Conservation (phyloP, 1,140 invertebrate species). For the Pogonognathellus flavescens region DNA sequence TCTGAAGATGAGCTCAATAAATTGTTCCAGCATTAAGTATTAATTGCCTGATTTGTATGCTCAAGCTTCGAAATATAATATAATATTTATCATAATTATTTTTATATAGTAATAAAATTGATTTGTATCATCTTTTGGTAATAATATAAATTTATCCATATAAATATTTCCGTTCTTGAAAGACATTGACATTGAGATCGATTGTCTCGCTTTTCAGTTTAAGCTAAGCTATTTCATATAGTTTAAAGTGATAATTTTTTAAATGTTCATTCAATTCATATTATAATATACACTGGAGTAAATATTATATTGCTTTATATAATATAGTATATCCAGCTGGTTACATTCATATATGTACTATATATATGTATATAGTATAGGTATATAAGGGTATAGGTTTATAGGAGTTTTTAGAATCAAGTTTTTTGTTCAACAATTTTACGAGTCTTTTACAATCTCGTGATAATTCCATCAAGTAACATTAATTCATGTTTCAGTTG, state of each 20-base stretch:
- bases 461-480: too few species aligned
- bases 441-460: too few species aligned
- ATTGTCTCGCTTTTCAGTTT: conserved; percentile 51
- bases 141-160: conserved; percentile 49
- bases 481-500: too few species aligned
- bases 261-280: conserved; percentile 1
- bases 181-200: conserved; percentile 50
- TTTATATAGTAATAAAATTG: not conserved
- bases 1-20: conserved; percentile 42
- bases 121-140: conserved; percentile 41
- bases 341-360: too few species aligned
- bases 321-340: too few species aligned
- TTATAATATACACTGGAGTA: not conserved
- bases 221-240: conserved; percentile 12
- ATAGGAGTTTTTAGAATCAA: too few species aligned
- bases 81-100: not conserved
- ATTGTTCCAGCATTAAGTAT: conserved; percentile 41
- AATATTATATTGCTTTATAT: not conserved
- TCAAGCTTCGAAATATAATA: conserved; percentile 34
- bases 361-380: too few species aligned
- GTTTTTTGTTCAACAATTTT: too few species aligned
- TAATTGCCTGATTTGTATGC: conserved; percentile 33
- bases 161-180: conserved; percentile 48
- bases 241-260: conserved; percentile 18
- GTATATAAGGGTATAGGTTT: too few species aligned